phyloP scores from a whole-genome alignment of 2,888 invertebrate species.

The Teleogryllus oceanicus region DNA sequence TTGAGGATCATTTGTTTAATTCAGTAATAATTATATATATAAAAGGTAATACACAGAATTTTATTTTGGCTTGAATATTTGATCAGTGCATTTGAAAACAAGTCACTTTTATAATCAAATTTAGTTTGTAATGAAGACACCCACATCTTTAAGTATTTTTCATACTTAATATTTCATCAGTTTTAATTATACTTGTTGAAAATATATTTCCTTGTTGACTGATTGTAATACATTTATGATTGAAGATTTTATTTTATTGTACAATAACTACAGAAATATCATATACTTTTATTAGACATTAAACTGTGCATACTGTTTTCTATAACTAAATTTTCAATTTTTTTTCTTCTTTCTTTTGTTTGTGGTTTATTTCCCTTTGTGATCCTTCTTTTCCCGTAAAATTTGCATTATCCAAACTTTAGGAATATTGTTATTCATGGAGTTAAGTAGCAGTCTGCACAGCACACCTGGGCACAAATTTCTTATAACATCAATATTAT shows the following conservation, averaged over 20 bases:
- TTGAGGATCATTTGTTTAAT: not conserved
- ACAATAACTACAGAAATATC: constrained; percentile 3
- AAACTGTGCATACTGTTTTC: not conserved
- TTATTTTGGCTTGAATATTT: too few species aligned
- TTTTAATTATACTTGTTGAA: constrained; percentile 12
- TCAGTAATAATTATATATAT: not conserved
- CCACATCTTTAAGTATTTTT: not conserved
- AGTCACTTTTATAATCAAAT: not conserved
- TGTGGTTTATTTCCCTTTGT: not conserved
- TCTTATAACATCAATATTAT: not conserved
- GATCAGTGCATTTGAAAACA: not conserved
- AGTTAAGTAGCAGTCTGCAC: not conserved
- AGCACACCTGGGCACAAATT: not conserved
- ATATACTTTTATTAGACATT: constrained; percentile 18
- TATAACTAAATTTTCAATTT: not conserved
- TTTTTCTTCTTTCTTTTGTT: not conserved
- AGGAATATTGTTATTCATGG: too few species aligned
- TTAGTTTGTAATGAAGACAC: constrained; percentile 11
- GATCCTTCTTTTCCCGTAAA: not conserved
- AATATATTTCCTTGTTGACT: not conserved
- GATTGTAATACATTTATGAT: constrained; percentile 18
- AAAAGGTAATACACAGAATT: too few species aligned
- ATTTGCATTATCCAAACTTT: not conserved
- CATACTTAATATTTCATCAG: not conserved
- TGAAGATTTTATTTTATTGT: constrained; percentile 18